These are phyloP conservation scores for Epistrophe grossulariae DNA, from an alignment of 2,888 invertebrate species.

Conservation along the genomic window DNA sequence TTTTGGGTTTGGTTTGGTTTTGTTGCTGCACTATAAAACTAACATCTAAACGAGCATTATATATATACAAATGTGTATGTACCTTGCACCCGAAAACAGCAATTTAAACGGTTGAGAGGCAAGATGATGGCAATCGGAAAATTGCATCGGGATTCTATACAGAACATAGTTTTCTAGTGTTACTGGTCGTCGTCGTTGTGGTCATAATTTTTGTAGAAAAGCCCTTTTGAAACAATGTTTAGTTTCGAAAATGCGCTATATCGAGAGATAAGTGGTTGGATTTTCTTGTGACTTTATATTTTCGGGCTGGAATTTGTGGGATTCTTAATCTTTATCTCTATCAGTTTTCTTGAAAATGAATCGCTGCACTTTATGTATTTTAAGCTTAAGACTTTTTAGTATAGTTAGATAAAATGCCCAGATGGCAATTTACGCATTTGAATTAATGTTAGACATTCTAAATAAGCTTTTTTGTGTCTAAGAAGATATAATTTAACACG, in stretches of 20 bases:
- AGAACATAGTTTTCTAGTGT: slow-evolving; percentile 21
- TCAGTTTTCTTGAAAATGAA: slow-evolving; percentile 27
- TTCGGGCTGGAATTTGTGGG: slow-evolving; percentile 56
- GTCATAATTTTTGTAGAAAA: slow-evolving; percentile 63
- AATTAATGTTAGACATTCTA: not conserved
- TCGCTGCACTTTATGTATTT: not conserved
- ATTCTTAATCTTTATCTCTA: slow-evolving; percentile 38
- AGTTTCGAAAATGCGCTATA: slow-evolving; percentile 26
- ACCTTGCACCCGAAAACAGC: slow-evolving; percentile 10
- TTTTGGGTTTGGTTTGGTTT: slow-evolving; percentile 17
- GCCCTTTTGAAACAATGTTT: slow-evolving; percentile 48
- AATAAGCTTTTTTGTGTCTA: not conserved
- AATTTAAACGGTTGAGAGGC: slow-evolving; percentile 14
- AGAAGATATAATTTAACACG: not conserved
- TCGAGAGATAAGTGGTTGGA: slow-evolving; percentile 45
- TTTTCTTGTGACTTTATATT: slow-evolving; percentile 48
- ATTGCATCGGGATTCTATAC: slow-evolving; percentile 59
- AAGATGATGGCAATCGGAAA: slow-evolving; percentile 61
- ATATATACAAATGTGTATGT: not conserved
- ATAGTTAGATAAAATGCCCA: slow-evolving; percentile 18
- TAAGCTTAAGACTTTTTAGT: slow-evolving; percentile 14
- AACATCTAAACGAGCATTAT: not conserved
- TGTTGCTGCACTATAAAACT: slow-evolving; percentile 10
- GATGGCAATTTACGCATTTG: slow-evolving; percentile 22
- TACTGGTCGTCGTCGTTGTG: slow-evolving; percentile 25